Percentiles rank a stretch among this genome's conserved stretches.
Evolutionary conservation across 2,888 invertebrate species (phyloP).

Genomic region (Caprella mutica): DNA sequence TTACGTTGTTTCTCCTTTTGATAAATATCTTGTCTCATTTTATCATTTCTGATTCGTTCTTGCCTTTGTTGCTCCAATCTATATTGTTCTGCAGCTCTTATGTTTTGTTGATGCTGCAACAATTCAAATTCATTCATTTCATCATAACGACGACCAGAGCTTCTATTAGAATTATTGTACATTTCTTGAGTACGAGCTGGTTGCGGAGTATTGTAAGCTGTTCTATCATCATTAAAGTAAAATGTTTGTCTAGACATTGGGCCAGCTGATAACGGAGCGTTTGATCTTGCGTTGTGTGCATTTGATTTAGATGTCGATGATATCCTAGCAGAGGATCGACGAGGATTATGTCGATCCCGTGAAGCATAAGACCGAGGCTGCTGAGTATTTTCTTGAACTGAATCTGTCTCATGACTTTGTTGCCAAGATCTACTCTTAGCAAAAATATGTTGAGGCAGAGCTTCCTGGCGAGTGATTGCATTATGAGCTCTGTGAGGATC

Average conservation of each 20-base stretch:
- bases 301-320: slow-evolving; percentile 24
- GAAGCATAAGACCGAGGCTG: slow-evolving; percentile 29
- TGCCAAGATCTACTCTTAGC: slow-evolving; percentile 33
- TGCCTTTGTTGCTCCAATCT: slow-evolving; percentile 9
- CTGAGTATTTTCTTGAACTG: slow-evolving; percentile 23
- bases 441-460: slow-evolving; percentile 18
- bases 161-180: too few relatives aligned
- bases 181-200: too few relatives aligned
- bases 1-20: slow-evolving; percentile 5
- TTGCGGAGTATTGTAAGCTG: background rate
- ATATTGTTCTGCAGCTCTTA: slow-evolving; percentile 1
- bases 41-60: slow-evolving; percentile 2
- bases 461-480: slow-evolving; percentile 25
- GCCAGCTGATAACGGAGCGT: too few relatives aligned
- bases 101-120: slow-evolving; percentile 8
- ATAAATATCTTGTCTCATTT: slow-evolving; percentile 3
- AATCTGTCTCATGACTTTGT: slow-evolving; percentile 29
- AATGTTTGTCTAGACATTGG: too few relatives aligned
- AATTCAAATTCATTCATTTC: slow-evolving; percentile 1
- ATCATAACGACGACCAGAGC: too few relatives aligned
- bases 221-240: too few relatives aligned
- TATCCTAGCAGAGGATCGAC: slow-evolving; percentile 23
- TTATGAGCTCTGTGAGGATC: slow-evolving; percentile 12
- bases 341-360: slow-evolving; percentile 24
- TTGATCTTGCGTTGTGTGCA: too few relatives aligned